These are phyloP conservation scores for Eristalinus sepulchralis DNA, from an alignment of 2,888 invertebrate genomes.

Conservation along the genomic window DNA sequence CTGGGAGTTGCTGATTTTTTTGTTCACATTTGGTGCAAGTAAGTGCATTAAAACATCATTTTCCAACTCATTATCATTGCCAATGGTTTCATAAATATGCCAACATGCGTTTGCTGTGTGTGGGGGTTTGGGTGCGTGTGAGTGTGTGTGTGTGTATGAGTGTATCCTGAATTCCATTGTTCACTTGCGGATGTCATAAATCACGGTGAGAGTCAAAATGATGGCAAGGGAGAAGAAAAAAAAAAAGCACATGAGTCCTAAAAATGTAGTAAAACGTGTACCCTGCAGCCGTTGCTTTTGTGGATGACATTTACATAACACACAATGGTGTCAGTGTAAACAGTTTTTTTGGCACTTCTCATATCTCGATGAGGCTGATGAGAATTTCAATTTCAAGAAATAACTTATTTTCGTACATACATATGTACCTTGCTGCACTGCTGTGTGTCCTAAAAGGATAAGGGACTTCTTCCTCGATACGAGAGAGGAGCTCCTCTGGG, in stretches of 20 bases:
- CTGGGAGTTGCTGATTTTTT: not conserved
- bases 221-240: not conserved
- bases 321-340: slow-evolving; percentile 55
- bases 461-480: not conserved
- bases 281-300: slow-evolving; percentile 49
- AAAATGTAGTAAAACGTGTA: slow-evolving; percentile 59
- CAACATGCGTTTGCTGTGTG: not conserved
- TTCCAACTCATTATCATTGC: slow-evolving; percentile 1
- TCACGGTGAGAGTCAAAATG: slow-evolving; percentile 31
- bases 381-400: slow-evolving; percentile 48
- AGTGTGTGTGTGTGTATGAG: not conserved
- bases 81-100: not conserved
- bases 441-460: not conserved
- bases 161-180: slow-evolving; percentile 35
- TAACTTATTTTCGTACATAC: not conserved
- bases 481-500: not conserved
- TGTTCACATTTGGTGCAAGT: slow-evolving; percentile 27
- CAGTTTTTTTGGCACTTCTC: slow-evolving; percentile 6
- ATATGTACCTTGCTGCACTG: too few species aligned
- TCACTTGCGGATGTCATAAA: slow-evolving; percentile 67
- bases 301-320: slow-evolving; percentile 67
- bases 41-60: slow-evolving; percentile 43
- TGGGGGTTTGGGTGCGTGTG: not conserved
- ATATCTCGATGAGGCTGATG: slow-evolving; percentile 28
- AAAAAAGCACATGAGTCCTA: slow-evolving; percentile 4